These are phyloP conservation scores for Phengaris arion DNA, from an alignment of 2,888 invertebrate genomes.

Conservation along the genomic window DNA sequence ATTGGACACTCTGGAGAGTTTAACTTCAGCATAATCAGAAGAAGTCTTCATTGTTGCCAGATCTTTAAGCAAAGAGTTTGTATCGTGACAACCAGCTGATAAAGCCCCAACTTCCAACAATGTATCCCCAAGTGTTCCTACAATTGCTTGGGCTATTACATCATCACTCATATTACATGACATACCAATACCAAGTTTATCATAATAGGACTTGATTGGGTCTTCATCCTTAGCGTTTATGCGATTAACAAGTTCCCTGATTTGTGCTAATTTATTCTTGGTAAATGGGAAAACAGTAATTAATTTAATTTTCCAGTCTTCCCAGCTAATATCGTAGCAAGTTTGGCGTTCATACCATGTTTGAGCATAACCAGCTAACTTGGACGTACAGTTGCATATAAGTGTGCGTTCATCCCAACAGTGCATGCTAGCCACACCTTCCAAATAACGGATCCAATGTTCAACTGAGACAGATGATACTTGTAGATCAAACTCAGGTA, in stretches of 20 bases:
- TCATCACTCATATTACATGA: not conserved
- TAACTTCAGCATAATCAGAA: not conserved
- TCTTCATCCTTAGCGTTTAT: not conserved
- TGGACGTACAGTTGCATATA: too few species aligned
- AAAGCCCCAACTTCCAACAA: not conserved
- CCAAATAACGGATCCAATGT: not conserved
- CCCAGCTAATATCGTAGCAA: not conserved
- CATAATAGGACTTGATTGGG: not conserved
- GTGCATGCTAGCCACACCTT: not conserved
- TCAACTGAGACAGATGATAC: too few species aligned
- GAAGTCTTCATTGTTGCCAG: not conserved
- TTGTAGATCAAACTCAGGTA: too few species aligned
- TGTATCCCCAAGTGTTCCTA: not conserved
- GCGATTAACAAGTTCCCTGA: not conserved
- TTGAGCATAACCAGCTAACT: too few species aligned
- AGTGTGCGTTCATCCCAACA: too few species aligned
- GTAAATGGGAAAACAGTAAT: not conserved
- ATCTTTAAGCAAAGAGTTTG: not conserved
- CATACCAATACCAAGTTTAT: not conserved
- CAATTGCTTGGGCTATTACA: not conserved
- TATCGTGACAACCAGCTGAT: not conserved
- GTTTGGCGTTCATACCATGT: too few species aligned
- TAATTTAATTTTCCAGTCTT: not conserved
- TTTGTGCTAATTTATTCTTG: not conserved
- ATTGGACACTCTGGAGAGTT: too few species aligned